Evolutionary conservation across 2,113 vertebrate genomes (phyloP).

Genomic region (Tor tambroides): DNA sequence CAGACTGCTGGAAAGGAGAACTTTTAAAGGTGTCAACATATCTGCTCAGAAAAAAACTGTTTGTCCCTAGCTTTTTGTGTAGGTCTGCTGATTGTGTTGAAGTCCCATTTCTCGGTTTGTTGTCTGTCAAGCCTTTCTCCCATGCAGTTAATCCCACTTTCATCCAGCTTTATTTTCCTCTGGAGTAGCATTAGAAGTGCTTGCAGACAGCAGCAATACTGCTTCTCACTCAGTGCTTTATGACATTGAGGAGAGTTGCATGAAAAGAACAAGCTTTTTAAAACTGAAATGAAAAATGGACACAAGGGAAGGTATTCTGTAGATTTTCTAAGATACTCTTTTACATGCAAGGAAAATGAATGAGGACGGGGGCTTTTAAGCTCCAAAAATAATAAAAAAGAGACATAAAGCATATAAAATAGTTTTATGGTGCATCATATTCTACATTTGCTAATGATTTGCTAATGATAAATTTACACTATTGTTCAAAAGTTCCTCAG

Average conservation of each 20-base stretch:
- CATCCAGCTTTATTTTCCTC: slow-evolving; percentile 22
- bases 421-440: neutral
- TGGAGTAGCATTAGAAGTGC: neutral
- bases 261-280: slow-evolving; percentile 2
- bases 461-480: neutral
- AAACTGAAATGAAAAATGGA: neutral
- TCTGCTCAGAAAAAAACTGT: slow-evolving; percentile 10
- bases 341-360: neutral
- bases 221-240: slow-evolving; percentile 11
- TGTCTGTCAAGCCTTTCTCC: neutral
- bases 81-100: slow-evolving; percentile 3
- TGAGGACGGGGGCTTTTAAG: neutral
- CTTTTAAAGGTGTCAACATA: slow-evolving; percentile 27
- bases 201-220: neutral
- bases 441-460: neutral
- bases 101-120: neutral
- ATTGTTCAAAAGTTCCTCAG: neutral
- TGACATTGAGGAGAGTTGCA: neutral
- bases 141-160: slow-evolving; percentile 3
- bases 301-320: slow-evolving; percentile 8
- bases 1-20: neutral
- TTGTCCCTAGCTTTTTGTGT: neutral
- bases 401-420: neutral
- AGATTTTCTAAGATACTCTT: neutral
- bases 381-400: neutral